A percentile compares a stretch with the other conserved stretches of the same genome.
Conservation (phyloP, 2,888 invertebrate species). For the Willowsia nigromaculata region DNA sequence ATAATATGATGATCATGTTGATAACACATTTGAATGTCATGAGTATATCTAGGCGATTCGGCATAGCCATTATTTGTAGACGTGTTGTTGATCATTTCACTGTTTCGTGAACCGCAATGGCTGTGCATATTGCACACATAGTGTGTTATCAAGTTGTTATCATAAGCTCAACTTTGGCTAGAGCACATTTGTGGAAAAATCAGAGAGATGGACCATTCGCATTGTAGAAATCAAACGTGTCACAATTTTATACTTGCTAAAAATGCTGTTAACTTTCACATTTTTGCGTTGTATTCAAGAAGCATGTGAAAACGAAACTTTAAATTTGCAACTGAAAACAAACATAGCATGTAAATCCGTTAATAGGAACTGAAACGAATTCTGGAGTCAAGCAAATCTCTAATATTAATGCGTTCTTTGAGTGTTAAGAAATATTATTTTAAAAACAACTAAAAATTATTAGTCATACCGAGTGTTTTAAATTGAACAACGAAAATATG, state of each 20-base stretch:
- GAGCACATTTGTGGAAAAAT: background rate
- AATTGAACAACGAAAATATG: too few relatives aligned
- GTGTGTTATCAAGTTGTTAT: background rate
- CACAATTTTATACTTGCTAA: background rate
- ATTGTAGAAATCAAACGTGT: slow-evolving; percentile 55
- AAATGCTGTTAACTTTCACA: background rate
- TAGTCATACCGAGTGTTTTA: too few relatives aligned
- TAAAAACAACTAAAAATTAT: too few relatives aligned
- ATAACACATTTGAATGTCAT: slow-evolving; percentile 56
- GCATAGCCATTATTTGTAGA: slow-evolving; percentile 31
- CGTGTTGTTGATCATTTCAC: background rate
- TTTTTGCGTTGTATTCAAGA: too few relatives aligned
- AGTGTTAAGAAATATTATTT: too few relatives aligned
- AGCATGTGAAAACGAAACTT: too few relatives aligned
- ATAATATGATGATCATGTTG: slow-evolving; percentile 9
- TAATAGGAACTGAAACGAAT: too few relatives aligned
- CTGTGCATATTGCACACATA: background rate
- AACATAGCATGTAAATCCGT: too few relatives aligned
- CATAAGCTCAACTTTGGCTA: background rate
- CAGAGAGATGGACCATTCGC: slow-evolving; percentile 14
- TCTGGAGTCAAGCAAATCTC: too few relatives aligned
- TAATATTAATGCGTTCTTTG: too few relatives aligned
- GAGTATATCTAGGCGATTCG: too few relatives aligned
- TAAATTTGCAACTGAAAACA: too few relatives aligned
- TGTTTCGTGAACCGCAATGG: background rate